These are phyloP conservation scores for Upupa epops DNA, from an alignment of 2,113 vertebrate species.

Conservation along the genomic window DNA sequence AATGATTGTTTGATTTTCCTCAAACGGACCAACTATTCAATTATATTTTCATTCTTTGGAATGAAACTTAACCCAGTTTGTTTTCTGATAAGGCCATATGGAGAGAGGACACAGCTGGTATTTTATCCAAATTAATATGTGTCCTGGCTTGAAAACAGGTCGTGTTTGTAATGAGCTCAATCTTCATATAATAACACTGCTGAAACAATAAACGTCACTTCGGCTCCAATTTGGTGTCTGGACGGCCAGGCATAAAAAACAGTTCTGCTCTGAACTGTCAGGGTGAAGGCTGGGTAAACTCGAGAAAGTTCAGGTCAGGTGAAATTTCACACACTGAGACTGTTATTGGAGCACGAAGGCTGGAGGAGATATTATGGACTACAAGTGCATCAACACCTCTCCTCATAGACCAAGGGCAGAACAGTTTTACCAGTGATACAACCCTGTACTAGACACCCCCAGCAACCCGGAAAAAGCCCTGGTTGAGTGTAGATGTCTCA, in stretches of 20 bases:
- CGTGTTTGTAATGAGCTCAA: conserved; percentile 40
- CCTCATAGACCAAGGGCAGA: background rate
- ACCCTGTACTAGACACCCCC: background rate
- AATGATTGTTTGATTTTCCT: conserved; percentile 22
- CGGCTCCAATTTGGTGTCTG: conserved; percentile 38
- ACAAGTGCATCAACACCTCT: background rate
- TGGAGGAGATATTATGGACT: background rate
- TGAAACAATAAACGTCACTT: conserved; percentile 49
- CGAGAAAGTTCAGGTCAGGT: conserved; percentile 23
- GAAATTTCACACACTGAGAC: conserved; percentile 14
- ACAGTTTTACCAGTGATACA: background rate
- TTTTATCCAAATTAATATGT: conserved; percentile 43
- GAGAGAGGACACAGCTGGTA: conserved; percentile 35
- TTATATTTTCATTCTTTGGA: conserved; percentile 22
- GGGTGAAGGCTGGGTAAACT: conserved; percentile 15
- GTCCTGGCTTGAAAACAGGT: conserved; percentile 22
- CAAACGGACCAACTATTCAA: background rate
- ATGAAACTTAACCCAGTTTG: conserved; percentile 1
- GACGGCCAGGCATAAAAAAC: conserved; percentile 1
- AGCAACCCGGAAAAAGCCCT: background rate
- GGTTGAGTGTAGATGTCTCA: background rate
- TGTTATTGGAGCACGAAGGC: background rate
- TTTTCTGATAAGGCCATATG: conserved; percentile 34
- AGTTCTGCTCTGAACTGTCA: background rate
- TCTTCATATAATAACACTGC: conserved; percentile 9